phyloP scores from a whole-genome alignment of 64 coral and sea anemone species.

The Pocillopora damicornis region DNA sequence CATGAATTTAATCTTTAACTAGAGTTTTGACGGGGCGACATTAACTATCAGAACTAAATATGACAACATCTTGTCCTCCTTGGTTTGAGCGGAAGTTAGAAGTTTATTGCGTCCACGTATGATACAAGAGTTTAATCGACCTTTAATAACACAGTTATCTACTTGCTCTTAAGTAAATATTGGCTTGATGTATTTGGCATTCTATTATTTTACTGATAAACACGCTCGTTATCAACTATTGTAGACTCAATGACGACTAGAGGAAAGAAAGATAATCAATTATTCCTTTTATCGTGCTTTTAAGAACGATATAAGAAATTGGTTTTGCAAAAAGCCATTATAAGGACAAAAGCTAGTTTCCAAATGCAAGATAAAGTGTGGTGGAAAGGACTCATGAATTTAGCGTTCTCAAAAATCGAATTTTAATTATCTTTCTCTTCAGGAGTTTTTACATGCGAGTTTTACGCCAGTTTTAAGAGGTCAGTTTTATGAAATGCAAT shows the following conservation, averaged over 20 bases:
- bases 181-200: not conserved
- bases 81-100: not conserved
- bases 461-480: not conserved
- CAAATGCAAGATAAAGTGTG: not conserved
- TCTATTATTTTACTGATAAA: not conserved
- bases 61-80: too few relatives aligned
- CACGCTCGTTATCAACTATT: not conserved
- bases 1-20: too few relatives aligned
- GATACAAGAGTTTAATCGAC: not conserved
- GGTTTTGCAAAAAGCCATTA: not conserved
- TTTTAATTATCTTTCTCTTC: not conserved
- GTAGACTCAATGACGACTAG: not conserved
- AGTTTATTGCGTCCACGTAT: not conserved
- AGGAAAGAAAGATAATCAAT: not conserved
- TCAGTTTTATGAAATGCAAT: too few relatives aligned
- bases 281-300: not conserved
- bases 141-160: not conserved
- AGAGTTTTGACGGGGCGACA: too few relatives aligned
- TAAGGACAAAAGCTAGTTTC: not conserved
- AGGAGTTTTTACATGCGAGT: not conserved
- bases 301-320: not conserved
- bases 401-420: not conserved
- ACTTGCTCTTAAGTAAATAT: not conserved
- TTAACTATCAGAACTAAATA: too few relatives aligned
- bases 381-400: not conserved